Evolutionary conservation across 2,113 vertebrate species (phyloP).

Genomic region (Eonycteris spelaea): DNA sequence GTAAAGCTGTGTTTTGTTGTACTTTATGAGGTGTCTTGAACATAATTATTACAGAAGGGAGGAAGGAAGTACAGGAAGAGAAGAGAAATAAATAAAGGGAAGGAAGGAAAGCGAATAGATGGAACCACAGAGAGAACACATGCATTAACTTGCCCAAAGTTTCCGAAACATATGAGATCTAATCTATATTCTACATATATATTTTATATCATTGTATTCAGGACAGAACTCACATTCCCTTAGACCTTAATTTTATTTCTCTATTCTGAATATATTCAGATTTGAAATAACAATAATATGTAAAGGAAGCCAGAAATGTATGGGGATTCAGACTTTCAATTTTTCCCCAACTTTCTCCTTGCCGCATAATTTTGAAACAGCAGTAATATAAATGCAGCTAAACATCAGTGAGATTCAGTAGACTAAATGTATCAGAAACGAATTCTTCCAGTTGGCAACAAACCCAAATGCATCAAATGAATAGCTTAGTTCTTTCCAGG

Average conservation of each 20-base stretch:
- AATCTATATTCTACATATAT: not conserved
- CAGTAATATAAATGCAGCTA: constrained; percentile 37
- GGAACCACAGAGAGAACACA: too few species aligned
- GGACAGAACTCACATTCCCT: not conserved
- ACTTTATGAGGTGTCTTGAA: not conserved
- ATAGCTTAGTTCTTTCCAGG: not conserved
- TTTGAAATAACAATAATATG: constrained; percentile 10
- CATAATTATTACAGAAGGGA: not conserved
- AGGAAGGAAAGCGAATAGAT: not conserved
- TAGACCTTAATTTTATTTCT: not conserved
- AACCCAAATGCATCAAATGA: constrained; percentile 11
- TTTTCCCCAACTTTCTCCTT: not conserved
- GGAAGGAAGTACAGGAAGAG: not conserved
- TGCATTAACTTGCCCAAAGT: too few species aligned
- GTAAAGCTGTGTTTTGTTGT: not conserved
- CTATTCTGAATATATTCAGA: not conserved
- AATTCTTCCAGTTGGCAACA: constrained; percentile 20
- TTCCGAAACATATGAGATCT: not conserved
- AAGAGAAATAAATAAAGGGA: not conserved
- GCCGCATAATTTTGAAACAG: constrained; percentile 33
- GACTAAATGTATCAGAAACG: constrained; percentile 46
- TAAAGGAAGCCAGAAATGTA: constrained; percentile 1
- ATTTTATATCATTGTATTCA: not conserved
- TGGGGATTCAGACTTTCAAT: not conserved
- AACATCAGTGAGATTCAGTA: constrained; percentile 26